Percentiles rank a stretch among this genome's conserved stretches.
Conservation (phyloP, 2,797 vertebrate genomes). For the Erethizon dorsatum region DNA sequence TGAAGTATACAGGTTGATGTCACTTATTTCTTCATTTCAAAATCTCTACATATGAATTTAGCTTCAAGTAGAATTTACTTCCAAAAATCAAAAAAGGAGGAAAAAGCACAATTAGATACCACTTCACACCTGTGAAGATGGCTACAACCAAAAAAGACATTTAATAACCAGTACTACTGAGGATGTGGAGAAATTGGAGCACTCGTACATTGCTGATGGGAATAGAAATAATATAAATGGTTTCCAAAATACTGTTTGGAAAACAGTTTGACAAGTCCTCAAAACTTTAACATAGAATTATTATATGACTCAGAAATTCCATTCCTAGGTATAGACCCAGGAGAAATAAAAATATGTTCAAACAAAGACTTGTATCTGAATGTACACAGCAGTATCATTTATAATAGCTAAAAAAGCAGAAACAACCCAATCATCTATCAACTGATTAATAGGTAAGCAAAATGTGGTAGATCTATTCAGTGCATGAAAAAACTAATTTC, state of each 20-base stretch:
- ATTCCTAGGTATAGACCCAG: neutral
- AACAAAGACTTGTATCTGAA: neutral
- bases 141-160: neutral
- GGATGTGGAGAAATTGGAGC: conserved; percentile 31
- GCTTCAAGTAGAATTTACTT: conserved; percentile 4
- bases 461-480: neutral
- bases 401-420: neutral
- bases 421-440: neutral
- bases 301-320: neutral
- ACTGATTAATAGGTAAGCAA: neutral
- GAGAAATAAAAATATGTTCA: neutral
- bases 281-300: neutral
- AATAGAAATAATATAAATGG: neutral
- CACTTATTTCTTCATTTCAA: neutral
- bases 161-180: neutral
- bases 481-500: neutral
- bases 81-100: neutral
- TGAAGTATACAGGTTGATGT: conserved; percentile 18
- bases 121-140: neutral
- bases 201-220: neutral
- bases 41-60: neutral
- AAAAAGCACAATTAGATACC: neutral
- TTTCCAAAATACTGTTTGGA: conserved; percentile 39
- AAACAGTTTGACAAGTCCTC: conserved; percentile 26
- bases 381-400: neutral